Percentiles rank a stretch among this genome's conserved stretches.
phyloP scores from a whole-genome alignment of 2,888 invertebrate species.

The Melanostoma mellinum region DNA sequence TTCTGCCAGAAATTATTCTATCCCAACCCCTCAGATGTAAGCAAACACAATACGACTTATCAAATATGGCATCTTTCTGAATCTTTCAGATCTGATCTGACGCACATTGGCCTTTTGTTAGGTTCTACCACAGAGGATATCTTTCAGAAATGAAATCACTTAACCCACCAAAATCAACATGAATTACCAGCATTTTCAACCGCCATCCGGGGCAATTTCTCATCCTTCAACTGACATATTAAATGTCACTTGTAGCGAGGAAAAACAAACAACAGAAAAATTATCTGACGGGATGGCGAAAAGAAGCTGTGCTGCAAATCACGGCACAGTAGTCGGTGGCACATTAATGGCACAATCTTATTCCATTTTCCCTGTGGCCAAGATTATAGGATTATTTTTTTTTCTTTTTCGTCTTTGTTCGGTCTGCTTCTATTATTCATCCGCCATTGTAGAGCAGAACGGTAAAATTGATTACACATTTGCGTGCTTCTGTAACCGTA shows the following conservation, averaged over 20 bases:
- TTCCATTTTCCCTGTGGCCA: not conserved
- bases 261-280: slow-evolving; percentile 7
- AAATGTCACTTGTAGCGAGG: slow-evolving; percentile 16
- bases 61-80: slow-evolving; percentile 3
- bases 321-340: not conserved
- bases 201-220: slow-evolving; percentile 8
- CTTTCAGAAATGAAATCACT: slow-evolving; percentile 24
- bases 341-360: slow-evolving; percentile 3
- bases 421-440: slow-evolving; percentile 4
- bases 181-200: slow-evolving; percentile 12
- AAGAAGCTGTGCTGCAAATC: slow-evolving; percentile 7
- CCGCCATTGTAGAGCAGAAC: not conserved
- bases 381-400: slow-evolving; percentile 2
- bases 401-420: not conserved
- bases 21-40: not conserved
- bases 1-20: not conserved
- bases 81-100: slow-evolving; percentile 14
- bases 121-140: not conserved
- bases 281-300: not conserved
- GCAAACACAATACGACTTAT: not conserved
- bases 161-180: slow-evolving; percentile 16
- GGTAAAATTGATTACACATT: slow-evolving; percentile 26
- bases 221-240: slow-evolving; percentile 20
- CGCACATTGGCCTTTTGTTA: slow-evolving; percentile 24
- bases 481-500: slow-evolving; percentile 1